Base-by-base conservation (phyloP, 1,140 invertebrate species). In the Drosophila varians region DNA sequence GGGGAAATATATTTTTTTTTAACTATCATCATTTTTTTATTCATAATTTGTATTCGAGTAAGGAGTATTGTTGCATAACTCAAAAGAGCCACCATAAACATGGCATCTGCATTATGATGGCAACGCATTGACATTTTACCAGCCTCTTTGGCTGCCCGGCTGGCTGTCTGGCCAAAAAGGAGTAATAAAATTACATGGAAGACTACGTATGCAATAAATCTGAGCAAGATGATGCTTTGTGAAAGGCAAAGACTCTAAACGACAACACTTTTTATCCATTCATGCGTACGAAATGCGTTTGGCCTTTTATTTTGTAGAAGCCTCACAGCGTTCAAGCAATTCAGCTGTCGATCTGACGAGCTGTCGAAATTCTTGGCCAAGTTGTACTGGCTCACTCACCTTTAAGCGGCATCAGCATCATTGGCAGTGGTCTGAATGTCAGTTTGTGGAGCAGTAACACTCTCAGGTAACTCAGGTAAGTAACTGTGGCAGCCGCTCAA, bases 401-500 rank as follows among this genome's bases (percentile, higher is more conserved):
- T 86, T 79, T 73, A 60, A 86, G 73, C 80, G 79, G 79, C 79
- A 84, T 47, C 80, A 66, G 55, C 78, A 72, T 58, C 77, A 76
- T 46, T 58, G 66, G 43, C 57, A 60, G 53, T 48, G 46, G 56
- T 74, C 70, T 83, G 69, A 73, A 73, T 74, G 71, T 74, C 77
- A 74, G 58, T 56, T 84, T 66, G 74, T 65, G 42, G 60, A 74
- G 58, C 71, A 74, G 52, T 46, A 47, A 54, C 61, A 68, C 69
- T 72, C 69, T 72, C 57, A 14, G 49, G 34, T 14, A 52, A 54
- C 40, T 68, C 43, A 16, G 54, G 38, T 40, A 53, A 51, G 53
- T 56, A 77, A 71, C 77, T 80, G 65, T 62, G 72, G 68, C 60
- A 72, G 74, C 66, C 75, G 72, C 72, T 68, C 61, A 68, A 66